phyloP scores from a whole-genome alignment of 2,797 vertebrate genomes.

The Phrynocephalus forsythii region DNA sequence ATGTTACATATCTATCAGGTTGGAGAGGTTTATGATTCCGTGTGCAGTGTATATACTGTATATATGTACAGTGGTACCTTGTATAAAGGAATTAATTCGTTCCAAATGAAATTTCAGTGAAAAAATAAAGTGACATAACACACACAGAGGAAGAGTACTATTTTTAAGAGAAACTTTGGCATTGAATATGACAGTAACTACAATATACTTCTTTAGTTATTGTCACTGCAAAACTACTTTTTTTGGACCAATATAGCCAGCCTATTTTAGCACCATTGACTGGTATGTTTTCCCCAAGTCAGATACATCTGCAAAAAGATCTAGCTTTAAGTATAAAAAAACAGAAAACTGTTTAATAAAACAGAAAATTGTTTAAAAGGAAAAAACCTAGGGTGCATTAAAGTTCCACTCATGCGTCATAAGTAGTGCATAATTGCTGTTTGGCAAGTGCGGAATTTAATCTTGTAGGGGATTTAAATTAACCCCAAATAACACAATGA shows the following conservation, averaged over 20 bases:
- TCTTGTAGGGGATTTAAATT: slow-evolving; percentile 57
- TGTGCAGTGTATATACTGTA: neutral
- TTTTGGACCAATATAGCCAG: neutral
- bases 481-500: slow-evolving; percentile 49
- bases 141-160: neutral
- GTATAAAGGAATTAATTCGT: too few species aligned
- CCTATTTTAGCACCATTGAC: neutral
- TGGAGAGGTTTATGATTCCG: neutral
- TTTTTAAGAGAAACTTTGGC: neutral
- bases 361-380: neutral
- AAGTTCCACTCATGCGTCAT: slow-evolving; percentile 21
- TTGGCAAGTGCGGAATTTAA: slow-evolving; percentile 30
- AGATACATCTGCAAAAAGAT: neutral
- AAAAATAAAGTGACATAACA: neutral
- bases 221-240: neutral
- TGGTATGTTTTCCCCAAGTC: neutral
- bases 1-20: neutral
- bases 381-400: neutral
- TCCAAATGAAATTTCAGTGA: neutral
- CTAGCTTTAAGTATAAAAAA: slow-evolving; percentile 11
- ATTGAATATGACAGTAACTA: neutral
- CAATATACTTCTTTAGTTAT: neutral
- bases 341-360: neutral
- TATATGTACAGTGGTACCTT: too few species aligned
- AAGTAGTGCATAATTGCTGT: slow-evolving; percentile 9